These are phyloP conservation scores for Ophion costatus DNA, from an alignment of 2,888 invertebrate genomes.

Conservation along the genomic window DNA sequence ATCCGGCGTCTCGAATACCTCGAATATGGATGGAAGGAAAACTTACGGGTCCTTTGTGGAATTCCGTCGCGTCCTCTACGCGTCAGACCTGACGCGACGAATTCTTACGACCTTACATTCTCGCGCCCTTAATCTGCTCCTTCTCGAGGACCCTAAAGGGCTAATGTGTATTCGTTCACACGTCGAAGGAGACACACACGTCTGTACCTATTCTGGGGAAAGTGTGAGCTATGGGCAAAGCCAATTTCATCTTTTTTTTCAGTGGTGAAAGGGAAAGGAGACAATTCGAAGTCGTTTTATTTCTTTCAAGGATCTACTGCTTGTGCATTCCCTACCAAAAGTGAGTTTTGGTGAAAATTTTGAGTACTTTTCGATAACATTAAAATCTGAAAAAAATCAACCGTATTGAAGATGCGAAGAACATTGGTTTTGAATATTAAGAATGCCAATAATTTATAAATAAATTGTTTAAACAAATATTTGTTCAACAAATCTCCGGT, in stretches of 20 bases:
- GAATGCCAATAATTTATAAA: too few species aligned
- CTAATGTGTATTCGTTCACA: background rate
- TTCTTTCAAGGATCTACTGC: too few species aligned
- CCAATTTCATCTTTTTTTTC: background rate
- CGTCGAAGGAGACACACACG: background rate
- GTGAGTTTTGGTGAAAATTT: too few species aligned
- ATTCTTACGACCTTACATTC: background rate
- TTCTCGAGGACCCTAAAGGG: background rate
- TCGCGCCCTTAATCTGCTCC: background rate
- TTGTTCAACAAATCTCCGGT: too few species aligned
- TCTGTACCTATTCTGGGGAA: background rate
- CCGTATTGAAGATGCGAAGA: too few species aligned
- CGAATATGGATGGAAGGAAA: background rate
- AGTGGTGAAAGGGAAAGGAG: background rate
- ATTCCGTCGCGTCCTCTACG: constrained; percentile 9
- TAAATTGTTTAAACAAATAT: too few species aligned
- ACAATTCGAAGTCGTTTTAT: background rate
- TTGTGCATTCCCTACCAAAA: too few species aligned
- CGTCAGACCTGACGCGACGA: too few species aligned
- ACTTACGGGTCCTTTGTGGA: background rate
- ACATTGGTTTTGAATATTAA: too few species aligned
- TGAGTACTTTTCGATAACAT: too few species aligned
- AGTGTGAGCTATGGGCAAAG: background rate
- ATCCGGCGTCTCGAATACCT: background rate
- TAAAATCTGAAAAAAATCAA: too few species aligned